Evolutionary conservation across 2,888 invertebrate genomes (phyloP).

Genomic region (Phoenoteleia sp.): DNA sequence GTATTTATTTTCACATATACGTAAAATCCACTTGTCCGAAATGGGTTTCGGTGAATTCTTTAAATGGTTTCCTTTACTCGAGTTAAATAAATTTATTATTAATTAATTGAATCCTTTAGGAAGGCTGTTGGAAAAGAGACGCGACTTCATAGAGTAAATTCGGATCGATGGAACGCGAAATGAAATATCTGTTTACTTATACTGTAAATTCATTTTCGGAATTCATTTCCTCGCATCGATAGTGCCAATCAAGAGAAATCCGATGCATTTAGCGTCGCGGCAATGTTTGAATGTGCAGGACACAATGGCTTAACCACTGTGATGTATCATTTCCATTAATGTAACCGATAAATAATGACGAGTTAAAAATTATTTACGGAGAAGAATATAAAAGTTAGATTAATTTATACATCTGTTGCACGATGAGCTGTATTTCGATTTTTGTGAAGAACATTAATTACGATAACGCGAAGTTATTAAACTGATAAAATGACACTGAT

Average conservation of each 20-base stretch:
- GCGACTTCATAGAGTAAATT: background rate
- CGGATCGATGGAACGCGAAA: conserved; percentile 3
- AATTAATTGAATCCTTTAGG: background rate
- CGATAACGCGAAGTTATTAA: no score
- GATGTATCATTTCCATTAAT: conserved; percentile 16
- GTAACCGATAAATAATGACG: background rate
- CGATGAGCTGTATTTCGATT: no score
- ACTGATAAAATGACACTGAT: no score
- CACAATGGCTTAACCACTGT: background rate
- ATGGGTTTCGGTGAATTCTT: no score
- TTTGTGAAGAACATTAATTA: no score
- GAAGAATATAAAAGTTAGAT: background rate
- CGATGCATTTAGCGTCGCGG: conserved; percentile 13
- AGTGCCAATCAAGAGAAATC: conserved; percentile 45
- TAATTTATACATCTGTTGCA: background rate
- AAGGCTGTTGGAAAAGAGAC: background rate
- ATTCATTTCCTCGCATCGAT: conserved; percentile 44
- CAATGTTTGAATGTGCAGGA: conserved; percentile 11
- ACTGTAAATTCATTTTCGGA: conserved; percentile 39
- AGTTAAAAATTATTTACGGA: background rate
- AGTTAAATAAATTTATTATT: background rate
- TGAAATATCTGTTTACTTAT: conserved; percentile 3
- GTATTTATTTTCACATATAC: no score
- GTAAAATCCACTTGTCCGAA: no score
- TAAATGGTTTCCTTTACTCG: no score